These are phyloP conservation scores for Anabas testudineus DNA, from an alignment of 2,797 vertebrate species.

Conservation along the genomic window DNA sequence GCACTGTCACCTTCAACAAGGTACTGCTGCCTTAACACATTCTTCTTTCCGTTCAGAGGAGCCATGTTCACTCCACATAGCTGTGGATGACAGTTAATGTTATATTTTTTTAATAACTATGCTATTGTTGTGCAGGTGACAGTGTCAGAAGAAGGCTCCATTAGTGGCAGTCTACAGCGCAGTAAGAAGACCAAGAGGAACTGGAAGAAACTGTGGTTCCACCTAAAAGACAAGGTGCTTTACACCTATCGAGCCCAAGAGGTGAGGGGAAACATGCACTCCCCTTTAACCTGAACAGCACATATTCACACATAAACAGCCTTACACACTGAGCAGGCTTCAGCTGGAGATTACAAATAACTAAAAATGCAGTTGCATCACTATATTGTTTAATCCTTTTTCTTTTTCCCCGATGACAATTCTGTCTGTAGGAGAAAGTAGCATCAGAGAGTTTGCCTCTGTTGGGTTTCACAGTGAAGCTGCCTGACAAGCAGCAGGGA, in stretches of 20 bases:
- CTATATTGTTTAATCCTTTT: neutral
- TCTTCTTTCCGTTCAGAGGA: neutral
- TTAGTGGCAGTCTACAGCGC: conserved; percentile 93
- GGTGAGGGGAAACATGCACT: conserved; percentile 84
- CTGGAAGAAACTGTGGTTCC: conserved; percentile 99
- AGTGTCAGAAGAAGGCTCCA: conserved; percentile 80
- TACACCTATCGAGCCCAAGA: conserved; percentile 94
- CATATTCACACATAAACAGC: conserved; percentile 24
- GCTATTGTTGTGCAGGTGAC: conserved; percentile 58
- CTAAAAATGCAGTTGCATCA: neutral
- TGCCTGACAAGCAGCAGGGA: conserved; percentile 85
- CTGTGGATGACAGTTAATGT: neutral
- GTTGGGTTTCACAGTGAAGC: conserved; percentile 93
- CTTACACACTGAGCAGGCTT: neutral
- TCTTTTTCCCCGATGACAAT: neutral
- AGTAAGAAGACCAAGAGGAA: conserved; percentile 93
- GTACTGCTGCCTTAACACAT: conserved; percentile 68
- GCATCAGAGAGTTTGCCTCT: conserved; percentile 95
- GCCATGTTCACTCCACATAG: neutral
- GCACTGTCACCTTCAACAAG: conserved; percentile 90
- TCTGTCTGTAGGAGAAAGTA: conserved; percentile 88
- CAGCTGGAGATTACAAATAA: neutral
- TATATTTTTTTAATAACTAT: conserved; percentile 2
- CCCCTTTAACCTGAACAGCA: conserved; percentile 71
- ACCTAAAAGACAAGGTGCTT: conserved; percentile 99